A percentile compares a stretch with the other conserved stretches of the same genome.
Evolutionary conservation across 2,888 invertebrate species (phyloP).

Genomic region (Melanargia galathea): DNA sequence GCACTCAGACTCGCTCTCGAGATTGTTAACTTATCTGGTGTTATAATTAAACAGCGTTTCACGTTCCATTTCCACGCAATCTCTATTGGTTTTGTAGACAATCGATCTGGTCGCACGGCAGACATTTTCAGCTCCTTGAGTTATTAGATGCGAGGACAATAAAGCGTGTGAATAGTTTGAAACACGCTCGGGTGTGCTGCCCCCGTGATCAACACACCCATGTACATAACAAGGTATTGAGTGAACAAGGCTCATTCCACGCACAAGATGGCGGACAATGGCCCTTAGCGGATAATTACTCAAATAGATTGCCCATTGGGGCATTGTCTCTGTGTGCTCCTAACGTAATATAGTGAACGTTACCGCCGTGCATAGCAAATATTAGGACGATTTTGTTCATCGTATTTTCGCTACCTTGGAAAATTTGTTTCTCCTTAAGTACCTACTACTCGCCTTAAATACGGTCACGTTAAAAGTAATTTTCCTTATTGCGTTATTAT

Average conservation of each 20-base stretch:
- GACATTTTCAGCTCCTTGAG: slow-evolving; percentile 15
- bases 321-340: slow-evolving; percentile 72
- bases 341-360: slow-evolving; percentile 66
- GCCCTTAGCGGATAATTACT: slow-evolving; percentile 82
- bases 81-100: slow-evolving; percentile 42
- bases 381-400: slow-evolving; percentile 45
- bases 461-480: slow-evolving; percentile 21
- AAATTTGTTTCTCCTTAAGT: slow-evolving; percentile 24
- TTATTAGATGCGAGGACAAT: slow-evolving; percentile 19
- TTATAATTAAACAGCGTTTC: slow-evolving; percentile 76
- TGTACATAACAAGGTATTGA: slow-evolving; percentile 72
- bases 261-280: slow-evolving; percentile 81
- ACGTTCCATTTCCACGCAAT: slow-evolving; percentile 53
- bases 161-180: slow-evolving; percentile 25
- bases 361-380: slow-evolving; percentile 58
- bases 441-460: slow-evolving; percentile 26
- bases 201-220: slow-evolving; percentile 57
- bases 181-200: slow-evolving; percentile 28
- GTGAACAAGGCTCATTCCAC: slow-evolving; percentile 77
- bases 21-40: slow-evolving; percentile 79
- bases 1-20: slow-evolving; percentile 74
- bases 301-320: slow-evolving; percentile 82
- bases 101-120: slow-evolving; percentile 30
- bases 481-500: slow-evolving; percentile 23
- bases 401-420: slow-evolving; percentile 23